Evolutionary conservation across 2,113 vertebrate genomes (phyloP).

Genomic region (Cepphus grylle): DNA sequence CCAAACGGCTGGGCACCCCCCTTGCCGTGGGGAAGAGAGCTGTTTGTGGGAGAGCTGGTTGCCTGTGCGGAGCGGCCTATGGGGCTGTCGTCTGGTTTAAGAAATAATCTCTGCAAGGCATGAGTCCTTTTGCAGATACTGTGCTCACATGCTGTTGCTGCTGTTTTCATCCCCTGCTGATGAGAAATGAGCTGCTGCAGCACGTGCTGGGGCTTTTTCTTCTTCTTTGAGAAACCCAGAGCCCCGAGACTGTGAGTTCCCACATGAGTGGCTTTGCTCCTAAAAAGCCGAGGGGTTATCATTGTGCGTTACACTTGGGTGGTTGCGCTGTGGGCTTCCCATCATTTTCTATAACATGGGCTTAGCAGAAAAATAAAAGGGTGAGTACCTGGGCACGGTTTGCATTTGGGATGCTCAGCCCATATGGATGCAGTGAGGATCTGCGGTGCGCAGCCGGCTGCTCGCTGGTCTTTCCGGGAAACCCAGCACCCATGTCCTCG

Average conservation of each 20-base stretch:
- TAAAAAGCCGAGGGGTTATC: neutral
- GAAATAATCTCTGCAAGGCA: neutral
- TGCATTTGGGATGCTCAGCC: neutral
- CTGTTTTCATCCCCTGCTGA: neutral
- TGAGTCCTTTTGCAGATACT: neutral
- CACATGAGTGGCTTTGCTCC: neutral
- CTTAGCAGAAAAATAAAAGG: neutral
- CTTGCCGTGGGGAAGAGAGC: neutral
- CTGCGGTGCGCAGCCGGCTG: rapidly evolving
- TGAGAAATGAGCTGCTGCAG: neutral
- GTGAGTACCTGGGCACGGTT: neutral
- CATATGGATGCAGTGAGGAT: rapidly evolving
- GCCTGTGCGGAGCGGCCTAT: neutral
- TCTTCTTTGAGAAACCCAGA: neutral
- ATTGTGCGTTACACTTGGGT: neutral
- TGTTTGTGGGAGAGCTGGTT: neutral
- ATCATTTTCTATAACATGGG: neutral
- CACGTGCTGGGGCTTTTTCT: neutral
- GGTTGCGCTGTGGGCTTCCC: neutral
- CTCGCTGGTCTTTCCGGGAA: neutral
- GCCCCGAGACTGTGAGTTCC: neutral
- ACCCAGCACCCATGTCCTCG: neutral
- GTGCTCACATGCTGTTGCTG: neutral
- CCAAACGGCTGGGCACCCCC: too few species aligned
- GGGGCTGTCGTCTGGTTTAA: neutral